Percentiles rank a stretch among this genome's conserved stretches.
phyloP scores from a whole-genome alignment of 1,140 invertebrate species.

The Drosophila albomicans region DNA sequence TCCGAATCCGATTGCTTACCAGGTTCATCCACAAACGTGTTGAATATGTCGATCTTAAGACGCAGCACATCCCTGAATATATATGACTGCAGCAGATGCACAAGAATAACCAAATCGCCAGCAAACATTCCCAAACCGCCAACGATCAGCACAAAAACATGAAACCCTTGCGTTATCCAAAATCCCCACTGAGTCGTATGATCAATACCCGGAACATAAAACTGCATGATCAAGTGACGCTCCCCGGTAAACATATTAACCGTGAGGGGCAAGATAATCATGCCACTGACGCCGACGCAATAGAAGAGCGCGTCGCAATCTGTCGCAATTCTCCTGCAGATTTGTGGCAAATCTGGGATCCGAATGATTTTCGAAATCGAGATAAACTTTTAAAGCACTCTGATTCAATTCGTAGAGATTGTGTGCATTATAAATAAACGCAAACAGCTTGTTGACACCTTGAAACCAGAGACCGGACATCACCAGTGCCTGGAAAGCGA shows the following conservation, averaged over 20 bases:
- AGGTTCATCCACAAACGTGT: background rate
- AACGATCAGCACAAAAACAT: background rate
- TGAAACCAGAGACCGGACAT: slow-evolving; percentile 55
- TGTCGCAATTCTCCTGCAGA: slow-evolving; percentile 23
- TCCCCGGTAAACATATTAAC: background rate
- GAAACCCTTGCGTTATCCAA: slow-evolving; percentile 29
- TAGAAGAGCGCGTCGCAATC: background rate
- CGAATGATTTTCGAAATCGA: slow-evolving; percentile 29
- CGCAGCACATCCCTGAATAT: slow-evolving; percentile 50
- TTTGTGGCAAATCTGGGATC: slow-evolving; percentile 25
- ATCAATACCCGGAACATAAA: slow-evolving; percentile 54
- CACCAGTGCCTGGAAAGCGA: slow-evolving; percentile 39
- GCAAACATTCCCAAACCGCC: slow-evolving; percentile 53
- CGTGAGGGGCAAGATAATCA: slow-evolving; percentile 19
- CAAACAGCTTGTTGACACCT: slow-evolving; percentile 40
- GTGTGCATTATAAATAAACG: background rate
- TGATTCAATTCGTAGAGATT: background rate
- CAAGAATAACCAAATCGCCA: slow-evolving; percentile 50
- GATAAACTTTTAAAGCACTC: slow-evolving; percentile 17
- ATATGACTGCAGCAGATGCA: slow-evolving; percentile 40
- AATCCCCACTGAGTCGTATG: slow-evolving; percentile 27
- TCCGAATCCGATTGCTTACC: background rate
- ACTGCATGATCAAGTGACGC: slow-evolving; percentile 37
- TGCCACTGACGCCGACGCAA: slow-evolving; percentile 28
- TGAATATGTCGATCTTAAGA: slow-evolving; percentile 44